Base-by-base conservation (phyloP, 1,140 invertebrate species). In the Megathymus violae region DNA sequence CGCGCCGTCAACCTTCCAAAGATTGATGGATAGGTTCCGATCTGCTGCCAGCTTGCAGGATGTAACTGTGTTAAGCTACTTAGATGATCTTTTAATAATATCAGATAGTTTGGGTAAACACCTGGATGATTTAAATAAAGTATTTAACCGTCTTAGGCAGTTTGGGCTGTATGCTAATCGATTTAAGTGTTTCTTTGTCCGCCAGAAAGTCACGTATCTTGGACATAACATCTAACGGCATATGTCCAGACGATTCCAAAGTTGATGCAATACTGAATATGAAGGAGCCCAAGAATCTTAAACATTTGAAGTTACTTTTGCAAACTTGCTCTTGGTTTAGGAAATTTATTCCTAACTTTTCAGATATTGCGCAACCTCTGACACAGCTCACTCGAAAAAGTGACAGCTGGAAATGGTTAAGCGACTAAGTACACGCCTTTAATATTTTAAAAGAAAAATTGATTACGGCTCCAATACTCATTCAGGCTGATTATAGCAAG, bases 1-100 rank as follows among this genome's bases (percentile, higher is more conserved):
- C 56, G 74, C 81, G 0, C 88, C 86, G 0, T 67, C 79, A 1
- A 88, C 84, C 9, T 92, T 93, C 63, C 82, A 91, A 74, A 65
- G 85, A n/a, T 54, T 89, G 0, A 86, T 91, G 0, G 78, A 88
- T 40, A 44, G 71, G 14, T 67, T 87, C 19, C 50, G 56, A 46
- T 66, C 72, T 11, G 61, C 69, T 3, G 31, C 65, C 15, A 51
- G 60, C 10, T 13, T 79, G 15, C 5, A 54, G 34, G 58, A 73
- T 31, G 44, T 87, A 4, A 65, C 47, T 4, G 27, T 78, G 11
- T 65, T 89, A 13, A 80, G 74, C 0, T 93, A 91, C 68, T 62
- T 92, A 1, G 85, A 91, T 64, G 90, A 91, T 62, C 69, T 92
- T 10, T 71, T 92, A 22, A 62, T 91, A 1, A 36, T 36, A 11